Evolutionary conservation across 2,888 invertebrate genomes (phyloP).

Genomic region (Gnatocerus cornutus): DNA sequence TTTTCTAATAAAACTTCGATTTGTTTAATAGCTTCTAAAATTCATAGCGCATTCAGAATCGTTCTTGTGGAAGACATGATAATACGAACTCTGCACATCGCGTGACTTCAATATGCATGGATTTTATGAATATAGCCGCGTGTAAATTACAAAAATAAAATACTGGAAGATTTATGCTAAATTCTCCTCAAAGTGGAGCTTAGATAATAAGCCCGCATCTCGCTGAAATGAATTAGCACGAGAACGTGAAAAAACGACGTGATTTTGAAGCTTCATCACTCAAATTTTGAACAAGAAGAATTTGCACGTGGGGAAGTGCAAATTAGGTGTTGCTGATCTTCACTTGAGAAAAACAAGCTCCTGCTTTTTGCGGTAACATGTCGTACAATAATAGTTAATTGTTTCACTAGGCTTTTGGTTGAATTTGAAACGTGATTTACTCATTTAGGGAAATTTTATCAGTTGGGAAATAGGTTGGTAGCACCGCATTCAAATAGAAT

Average conservation of each 20-base stretch:
- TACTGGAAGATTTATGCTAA: slow-evolving; percentile 50
- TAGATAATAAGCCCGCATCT: slow-evolving; percentile 33
- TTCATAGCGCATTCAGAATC: slow-evolving; percentile 60
- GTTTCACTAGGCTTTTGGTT: too few relatives aligned
- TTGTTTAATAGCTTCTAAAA: slow-evolving; percentile 61
- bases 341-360: too few relatives aligned
- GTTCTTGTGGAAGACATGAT: slow-evolving; percentile 62
- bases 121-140: slow-evolving; percentile 59
- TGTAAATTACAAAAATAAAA: slow-evolving; percentile 56
- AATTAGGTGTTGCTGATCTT: too few relatives aligned
- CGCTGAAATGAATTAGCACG: slow-evolving; percentile 11
- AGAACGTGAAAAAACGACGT: background rate
- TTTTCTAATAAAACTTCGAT: slow-evolving; percentile 62
- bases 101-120: slow-evolving; percentile 64
- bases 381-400: too few relatives aligned
- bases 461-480: too few relatives aligned
- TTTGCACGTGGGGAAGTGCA: too few relatives aligned
- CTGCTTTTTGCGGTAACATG: too few relatives aligned
- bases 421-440: too few relatives aligned
- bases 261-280: too few relatives aligned
- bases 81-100: slow-evolving; percentile 59
- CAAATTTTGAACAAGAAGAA: too few relatives aligned
- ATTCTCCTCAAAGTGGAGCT: slow-evolving; percentile 53
- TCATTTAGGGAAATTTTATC: too few relatives aligned
- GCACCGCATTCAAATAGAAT: too few relatives aligned